These are phyloP conservation scores for Mythimna loreyi DNA, from an alignment of 2,888 invertebrate species.

Conservation along the genomic window DNA sequence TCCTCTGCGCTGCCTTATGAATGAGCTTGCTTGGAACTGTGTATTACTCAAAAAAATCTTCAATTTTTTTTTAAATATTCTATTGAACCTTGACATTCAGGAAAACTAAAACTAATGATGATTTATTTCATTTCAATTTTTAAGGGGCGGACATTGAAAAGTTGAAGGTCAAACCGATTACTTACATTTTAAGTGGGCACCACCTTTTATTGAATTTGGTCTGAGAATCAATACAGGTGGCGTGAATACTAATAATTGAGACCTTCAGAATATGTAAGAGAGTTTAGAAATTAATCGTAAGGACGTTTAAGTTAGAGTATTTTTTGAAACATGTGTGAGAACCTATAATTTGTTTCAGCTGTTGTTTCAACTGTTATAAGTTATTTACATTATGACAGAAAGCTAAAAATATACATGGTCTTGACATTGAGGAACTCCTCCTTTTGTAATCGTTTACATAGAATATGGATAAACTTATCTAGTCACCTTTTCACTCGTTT, in stretches of 20 bases:
- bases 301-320: conserved; percentile 1
- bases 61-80: background rate
- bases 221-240: conserved; percentile 49
- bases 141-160: conserved; percentile 20
- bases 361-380: background rate
- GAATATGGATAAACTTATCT: too few relatives aligned
- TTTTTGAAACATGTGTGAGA: conserved; percentile 13
- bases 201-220: conserved; percentile 12
- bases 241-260: conserved; percentile 4
- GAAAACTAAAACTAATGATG: conserved; percentile 4
- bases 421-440: too few relatives aligned
- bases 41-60: too few relatives aligned
- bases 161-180: conserved; percentile 45
- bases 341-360: conserved; percentile 7
- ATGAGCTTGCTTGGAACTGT: too few relatives aligned
- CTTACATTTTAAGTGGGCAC: conserved; percentile 15
- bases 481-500: too few relatives aligned
- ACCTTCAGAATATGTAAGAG: conserved; percentile 50
- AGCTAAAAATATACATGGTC: too few relatives aligned
- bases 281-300: conserved; percentile 26
- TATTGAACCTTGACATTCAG: conserved; percentile 10
- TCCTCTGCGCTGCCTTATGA: too few relatives aligned
- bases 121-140: conserved; percentile 24
- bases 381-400: background rate
- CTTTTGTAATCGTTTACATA: too few relatives aligned